These are phyloP conservation scores for Sebastes fasciatus DNA, from an alignment of 2,113 vertebrate genomes.

Conservation along the genomic window DNA sequence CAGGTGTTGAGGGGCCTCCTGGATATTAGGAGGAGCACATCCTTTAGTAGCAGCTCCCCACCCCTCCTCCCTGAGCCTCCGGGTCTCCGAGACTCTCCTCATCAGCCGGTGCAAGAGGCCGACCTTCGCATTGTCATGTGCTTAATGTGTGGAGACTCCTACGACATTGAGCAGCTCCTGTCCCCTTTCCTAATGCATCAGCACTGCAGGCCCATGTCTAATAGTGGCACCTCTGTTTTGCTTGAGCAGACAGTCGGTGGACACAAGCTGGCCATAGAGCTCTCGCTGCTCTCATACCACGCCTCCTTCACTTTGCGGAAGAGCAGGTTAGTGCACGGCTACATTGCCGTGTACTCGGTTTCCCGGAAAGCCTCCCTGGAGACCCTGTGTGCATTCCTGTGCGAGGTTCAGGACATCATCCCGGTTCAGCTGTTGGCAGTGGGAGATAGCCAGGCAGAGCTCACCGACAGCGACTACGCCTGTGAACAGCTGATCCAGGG, in stretches of 20 bases:
- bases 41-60: conserved; percentile 84
- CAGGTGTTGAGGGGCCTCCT: conserved; percentile 92
- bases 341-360: conserved; percentile 93
- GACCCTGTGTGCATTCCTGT: conserved; percentile 94
- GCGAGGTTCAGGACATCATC: conserved; percentile 96
- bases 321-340: conserved; percentile 94
- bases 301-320: conserved; percentile 92
- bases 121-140: conserved; percentile 95
- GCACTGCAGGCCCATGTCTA: conserved; percentile 87
- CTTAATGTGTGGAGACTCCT: conserved; percentile 95
- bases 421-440: conserved; percentile 94
- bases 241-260: conserved; percentile 88
- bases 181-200: conserved; percentile 90
- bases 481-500: conserved; percentile 92
- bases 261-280: conserved; percentile 89
- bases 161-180: conserved; percentile 89
- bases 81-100: conserved; percentile 87
- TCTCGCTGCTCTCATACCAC: conserved; percentile 94
- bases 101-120: conserved; percentile 85
- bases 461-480: conserved; percentile 89
- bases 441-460: conserved; percentile 86
- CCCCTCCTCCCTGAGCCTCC: conserved; percentile 84
- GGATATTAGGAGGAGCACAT: conserved; percentile 90
- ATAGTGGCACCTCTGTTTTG: conserved; percentile 87
- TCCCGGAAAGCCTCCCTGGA: conserved; percentile 92